Conservation (phyloP, 1,140 invertebrate species). For the Drosophila setifemur region DNA sequence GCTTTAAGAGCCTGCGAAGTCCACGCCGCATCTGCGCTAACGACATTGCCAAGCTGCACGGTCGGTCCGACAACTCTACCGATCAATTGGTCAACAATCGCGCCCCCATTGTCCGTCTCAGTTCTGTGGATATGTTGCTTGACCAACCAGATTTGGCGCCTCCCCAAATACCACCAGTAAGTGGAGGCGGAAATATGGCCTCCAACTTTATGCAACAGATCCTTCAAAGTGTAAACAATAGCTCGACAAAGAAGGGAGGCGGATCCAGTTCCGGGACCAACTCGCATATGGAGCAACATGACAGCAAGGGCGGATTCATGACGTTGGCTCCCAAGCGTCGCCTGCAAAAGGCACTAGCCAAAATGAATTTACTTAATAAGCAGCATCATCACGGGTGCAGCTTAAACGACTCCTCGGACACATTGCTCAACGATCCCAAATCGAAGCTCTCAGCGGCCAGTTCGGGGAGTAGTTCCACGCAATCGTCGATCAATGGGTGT, state of each 20-base stretch:
- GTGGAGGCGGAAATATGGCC: slow-evolving; percentile 55
- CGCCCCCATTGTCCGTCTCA: slow-evolving; percentile 68
- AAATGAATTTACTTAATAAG: slow-evolving; percentile 95
- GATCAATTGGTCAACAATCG: slow-evolving; percentile 58
- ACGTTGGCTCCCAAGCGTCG: slow-evolving; percentile 92
- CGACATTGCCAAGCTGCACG: slow-evolving; percentile 79
- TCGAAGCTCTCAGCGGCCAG: slow-evolving; percentile 48
- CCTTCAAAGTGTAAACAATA: slow-evolving; percentile 70
- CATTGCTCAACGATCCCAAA: slow-evolving; percentile 58
- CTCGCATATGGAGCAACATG: slow-evolving; percentile 67
- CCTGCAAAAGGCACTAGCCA: slow-evolving; percentile 94
- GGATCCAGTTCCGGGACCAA: slow-evolving; percentile 35
- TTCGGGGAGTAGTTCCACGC: slow-evolving; percentile 52
- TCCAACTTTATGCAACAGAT: slow-evolving; percentile 77
- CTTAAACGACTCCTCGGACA: slow-evolving; percentile 66
- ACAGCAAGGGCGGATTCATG: slow-evolving; percentile 91
- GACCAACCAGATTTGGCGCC: slow-evolving; percentile 75
- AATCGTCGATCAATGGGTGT: slow-evolving; percentile 47
- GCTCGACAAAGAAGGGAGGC: slow-evolving; percentile 85
- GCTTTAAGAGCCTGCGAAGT: slow-evolving; percentile 60
- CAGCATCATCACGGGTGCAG: slow-evolving; percentile 83
- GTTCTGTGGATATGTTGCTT: slow-evolving; percentile 75
- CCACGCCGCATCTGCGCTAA: slow-evolving; percentile 79
- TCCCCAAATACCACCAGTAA: slow-evolving; percentile 58
- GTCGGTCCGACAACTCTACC: slow-evolving; percentile 67